Evolutionary conservation across 2,113 vertebrate genomes (phyloP), one percentile per base, ranked within the genome.

Genomic region (Delphinapterus leucas): DNA sequence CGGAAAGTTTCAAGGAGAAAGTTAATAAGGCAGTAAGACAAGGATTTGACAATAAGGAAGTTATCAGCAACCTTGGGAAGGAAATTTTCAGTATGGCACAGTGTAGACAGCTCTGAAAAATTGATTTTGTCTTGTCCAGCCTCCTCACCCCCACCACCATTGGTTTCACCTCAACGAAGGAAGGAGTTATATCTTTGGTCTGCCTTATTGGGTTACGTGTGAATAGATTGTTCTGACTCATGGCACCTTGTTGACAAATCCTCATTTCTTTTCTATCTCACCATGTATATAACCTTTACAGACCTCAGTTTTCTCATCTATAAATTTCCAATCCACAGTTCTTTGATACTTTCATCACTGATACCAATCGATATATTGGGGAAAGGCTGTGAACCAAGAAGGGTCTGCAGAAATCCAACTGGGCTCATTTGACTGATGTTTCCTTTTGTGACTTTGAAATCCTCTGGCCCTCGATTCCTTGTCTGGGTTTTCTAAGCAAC

Each of bases 401-500:
- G 11, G 6, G n/a, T 91, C 79, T 92, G 11, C 0, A 6, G 91
- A 93, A 81, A 36, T 67, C 81, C 68, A 49, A 0, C 25, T 58
- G 41, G 38, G 23, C 84, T 80, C 70, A 53, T 84, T 80, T 60
- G 71, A 93, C 41, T 31, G 17, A 10, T 23, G n/a, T 90, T 65
- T 87, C 68, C 74, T 83, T 84, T 77, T 36, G 67, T 61, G 53
- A 90, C 89, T 94, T 83, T 81, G 65, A 97, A 79, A 84, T n/a
- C 49, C 18, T 84, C 26, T 47, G 21, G 47, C 41, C 38, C 21
- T 87, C n/a, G 61, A 17, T 80, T 87, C 63, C 25, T 55, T 87
- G 44, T 60, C 88, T 95, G 53, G 44, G 5, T 71, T 95, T 61
- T 84, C 47, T 49, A 88, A 80, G 44, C 73, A 76, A 2, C 70